Evolutionary conservation across 2,888 invertebrate genomes (phyloP).

Genomic region (Tryphoninae sp.): DNA sequence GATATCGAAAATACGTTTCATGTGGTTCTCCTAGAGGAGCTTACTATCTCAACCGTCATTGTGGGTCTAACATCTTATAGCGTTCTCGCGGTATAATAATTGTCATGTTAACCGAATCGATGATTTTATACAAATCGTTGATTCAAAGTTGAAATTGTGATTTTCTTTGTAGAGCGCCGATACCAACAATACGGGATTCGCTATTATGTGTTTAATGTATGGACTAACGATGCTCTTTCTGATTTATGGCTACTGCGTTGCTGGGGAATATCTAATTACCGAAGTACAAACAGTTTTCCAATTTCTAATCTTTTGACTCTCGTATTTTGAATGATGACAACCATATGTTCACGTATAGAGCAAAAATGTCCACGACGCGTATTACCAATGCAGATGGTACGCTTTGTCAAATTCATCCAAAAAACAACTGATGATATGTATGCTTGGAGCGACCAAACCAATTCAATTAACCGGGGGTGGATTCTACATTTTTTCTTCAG

Average conservation of each 20-base stretch:
- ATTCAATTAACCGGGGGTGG: conserved; percentile 83
- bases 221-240: conserved; percentile 49
- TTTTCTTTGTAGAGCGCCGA: conserved; percentile 24
- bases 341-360: conserved; percentile 71
- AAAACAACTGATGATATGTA: conserved; percentile 81
- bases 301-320: no score
- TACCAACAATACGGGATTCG: conserved; percentile 27
- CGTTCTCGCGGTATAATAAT: conserved; percentile 45
- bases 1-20: conserved; percentile 50
- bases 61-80: conserved; percentile 54
- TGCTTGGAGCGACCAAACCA: conserved; percentile 82
- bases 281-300: conserved; percentile 51
- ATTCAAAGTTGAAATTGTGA: not conserved
- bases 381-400: conserved; percentile 84
- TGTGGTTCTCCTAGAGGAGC: conserved; percentile 55
- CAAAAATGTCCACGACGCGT: conserved; percentile 81
- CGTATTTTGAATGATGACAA: not conserved
- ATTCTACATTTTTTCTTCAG: conserved; percentile 82
- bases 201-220: conserved; percentile 56
- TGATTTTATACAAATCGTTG: not conserved
- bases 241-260: conserved; percentile 64
- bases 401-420: conserved; percentile 81
- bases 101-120: not conserved
- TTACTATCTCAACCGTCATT: conserved; percentile 47
- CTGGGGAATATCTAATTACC: conserved; percentile 63